phyloP scores from a whole-genome alignment of 2,113 vertebrate genomes.

The Oriolus oriolus region DNA sequence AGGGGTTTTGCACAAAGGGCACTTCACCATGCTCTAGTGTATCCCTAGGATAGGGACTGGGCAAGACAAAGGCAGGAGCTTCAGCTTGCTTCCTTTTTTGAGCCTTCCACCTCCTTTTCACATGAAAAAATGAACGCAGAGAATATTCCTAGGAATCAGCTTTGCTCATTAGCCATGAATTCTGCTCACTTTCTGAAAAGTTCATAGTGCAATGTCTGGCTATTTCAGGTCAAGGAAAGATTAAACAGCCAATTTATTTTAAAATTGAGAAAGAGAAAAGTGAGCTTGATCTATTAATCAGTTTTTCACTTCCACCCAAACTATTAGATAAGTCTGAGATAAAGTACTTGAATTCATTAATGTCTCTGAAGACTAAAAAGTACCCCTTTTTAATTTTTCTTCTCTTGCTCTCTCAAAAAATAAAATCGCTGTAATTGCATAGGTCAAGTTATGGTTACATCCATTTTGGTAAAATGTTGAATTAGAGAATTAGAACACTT shows the following conservation, averaged over 20 bases:
- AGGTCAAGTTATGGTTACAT: background rate
- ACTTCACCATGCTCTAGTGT: background rate
- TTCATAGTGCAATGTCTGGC: background rate
- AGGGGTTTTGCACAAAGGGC: background rate
- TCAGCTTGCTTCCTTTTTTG: background rate
- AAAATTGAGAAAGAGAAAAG: background rate
- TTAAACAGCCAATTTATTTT: background rate
- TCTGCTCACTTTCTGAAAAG: background rate
- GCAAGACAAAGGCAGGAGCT: background rate
- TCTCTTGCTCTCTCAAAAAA: background rate
- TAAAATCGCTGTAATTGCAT: background rate
- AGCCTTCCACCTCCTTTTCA: background rate
- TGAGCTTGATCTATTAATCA: background rate
- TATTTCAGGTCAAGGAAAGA: background rate
- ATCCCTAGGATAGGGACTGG: background rate
- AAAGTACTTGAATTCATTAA: background rate
- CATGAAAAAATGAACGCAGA: background rate
- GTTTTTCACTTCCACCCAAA: slow-evolving; percentile 3
- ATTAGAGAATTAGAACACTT: background rate
- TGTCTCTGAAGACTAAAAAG: background rate
- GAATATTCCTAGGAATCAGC: background rate
- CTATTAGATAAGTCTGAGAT: background rate
- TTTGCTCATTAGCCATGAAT: background rate
- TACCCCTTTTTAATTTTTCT: background rate
- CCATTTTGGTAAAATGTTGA: background rate